These are phyloP conservation scores for Poecilia gillii DNA, from an alignment of 2,797 vertebrate species.

Conservation along the genomic window DNA sequence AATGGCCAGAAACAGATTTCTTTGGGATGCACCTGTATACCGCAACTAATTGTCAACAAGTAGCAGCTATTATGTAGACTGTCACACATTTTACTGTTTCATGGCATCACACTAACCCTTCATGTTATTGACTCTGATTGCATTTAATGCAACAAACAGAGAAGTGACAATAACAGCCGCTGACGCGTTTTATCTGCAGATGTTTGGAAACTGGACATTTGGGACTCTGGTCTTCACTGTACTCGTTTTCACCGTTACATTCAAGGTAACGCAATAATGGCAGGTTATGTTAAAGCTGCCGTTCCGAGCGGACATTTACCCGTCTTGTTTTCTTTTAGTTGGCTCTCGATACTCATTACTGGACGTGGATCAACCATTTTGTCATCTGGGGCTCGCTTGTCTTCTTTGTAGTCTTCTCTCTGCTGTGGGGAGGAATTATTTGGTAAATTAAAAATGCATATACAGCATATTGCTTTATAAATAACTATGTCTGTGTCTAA, in stretches of 20 bases:
- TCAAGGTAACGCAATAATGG: conserved; percentile 86
- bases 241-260: conserved; percentile 94
- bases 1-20: not conserved
- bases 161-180: not conserved
- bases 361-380: conserved; percentile 99
- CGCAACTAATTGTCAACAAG: not conserved
- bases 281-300: not conserved
- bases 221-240: conserved; percentile 96
- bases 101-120: conserved; percentile 3
- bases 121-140: not conserved
- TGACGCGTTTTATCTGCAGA: conserved; percentile 69
- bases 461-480: not conserved
- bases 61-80: not conserved
- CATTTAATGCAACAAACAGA: not conserved
- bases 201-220: conserved; percentile 99
- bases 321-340: conserved; percentile 76
- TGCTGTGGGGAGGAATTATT: conserved; percentile 96
- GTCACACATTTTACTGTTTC: not conserved
- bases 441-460: conserved; percentile 80
- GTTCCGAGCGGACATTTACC: not conserved
- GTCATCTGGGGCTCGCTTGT: conserved; percentile 97
- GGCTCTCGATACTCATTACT: conserved; percentile 95
- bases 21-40: conserved; percentile 1
- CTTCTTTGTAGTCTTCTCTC: conserved; percentile 95
- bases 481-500: not conserved